A percentile compares a stretch with the other conserved stretches of the same genome.
Conservation (phyloP, 2,888 invertebrate species). For the Chrysina gloriosa region DNA sequence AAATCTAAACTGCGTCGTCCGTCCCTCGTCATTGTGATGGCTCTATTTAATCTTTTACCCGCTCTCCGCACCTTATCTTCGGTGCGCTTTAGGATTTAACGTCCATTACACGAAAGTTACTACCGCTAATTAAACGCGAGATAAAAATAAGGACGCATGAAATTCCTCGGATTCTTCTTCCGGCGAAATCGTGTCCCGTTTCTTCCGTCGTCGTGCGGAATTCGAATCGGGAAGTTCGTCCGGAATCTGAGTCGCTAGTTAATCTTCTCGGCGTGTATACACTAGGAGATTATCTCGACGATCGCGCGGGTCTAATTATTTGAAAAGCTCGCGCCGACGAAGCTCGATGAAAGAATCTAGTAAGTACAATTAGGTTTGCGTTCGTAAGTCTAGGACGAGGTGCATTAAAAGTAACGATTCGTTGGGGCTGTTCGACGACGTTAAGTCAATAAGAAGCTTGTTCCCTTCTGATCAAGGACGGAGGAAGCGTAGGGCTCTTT, state of each 20-base stretch:
- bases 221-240: too few species aligned
- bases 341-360: slow-evolving; percentile 12
- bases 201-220: too few species aligned
- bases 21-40: slow-evolving; percentile 46
- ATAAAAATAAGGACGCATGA: too few species aligned
- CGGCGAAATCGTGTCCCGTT: too few species aligned
- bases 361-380: slow-evolving; percentile 36
- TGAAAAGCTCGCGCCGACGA: slow-evolving; percentile 15
- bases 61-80: slow-evolving; percentile 38
- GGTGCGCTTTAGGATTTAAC: slow-evolving; percentile 41
- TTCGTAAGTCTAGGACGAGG: not conserved
- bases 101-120: slow-evolving; percentile 42
- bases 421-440: not conserved
- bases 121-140: slow-evolving; percentile 37
- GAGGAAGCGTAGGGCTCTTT: slow-evolving; percentile 38
- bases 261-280: too few species aligned
- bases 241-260: too few species aligned
- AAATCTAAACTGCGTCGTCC: slow-evolving; percentile 44
- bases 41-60: slow-evolving; percentile 43
- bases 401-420: slow-evolving; percentile 34
- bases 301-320: slow-evolving; percentile 23
- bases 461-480: slow-evolving; percentile 42
- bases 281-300: not conserved
- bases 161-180: too few species aligned
- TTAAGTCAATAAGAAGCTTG: slow-evolving; percentile 43